Percentiles rank a stretch among this genome's conserved stretches.
Evolutionary conservation across 2,888 invertebrate genomes (phyloP).

Genomic region (Poecilobothrus nobilitatus): DNA sequence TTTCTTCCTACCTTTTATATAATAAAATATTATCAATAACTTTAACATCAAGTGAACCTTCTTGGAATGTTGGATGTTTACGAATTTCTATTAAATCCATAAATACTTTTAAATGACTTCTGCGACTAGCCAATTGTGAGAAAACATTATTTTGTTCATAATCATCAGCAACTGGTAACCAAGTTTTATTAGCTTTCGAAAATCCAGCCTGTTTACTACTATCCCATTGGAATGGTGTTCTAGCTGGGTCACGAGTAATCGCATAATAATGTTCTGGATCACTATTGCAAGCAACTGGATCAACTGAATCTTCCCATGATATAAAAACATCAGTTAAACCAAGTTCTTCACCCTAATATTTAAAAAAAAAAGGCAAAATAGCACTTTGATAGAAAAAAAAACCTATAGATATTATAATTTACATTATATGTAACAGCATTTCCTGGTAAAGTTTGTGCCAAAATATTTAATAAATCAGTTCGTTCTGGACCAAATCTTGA

Average conservation of each 20-base stretch:
- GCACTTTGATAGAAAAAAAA: background rate
- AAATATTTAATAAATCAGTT: conserved; percentile 72
- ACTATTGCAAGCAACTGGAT: conserved; percentile 48
- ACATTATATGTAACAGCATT: conserved; percentile 75
- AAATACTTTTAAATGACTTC: conserved; percentile 53
- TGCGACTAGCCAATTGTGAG: conserved; percentile 42
- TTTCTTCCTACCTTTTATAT: conserved; percentile 29
- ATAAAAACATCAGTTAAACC: conserved; percentile 52
- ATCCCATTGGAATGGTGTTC: conserved; percentile 59
- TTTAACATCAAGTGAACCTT: conserved; percentile 24
- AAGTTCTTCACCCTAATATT: conserved; percentile 56
- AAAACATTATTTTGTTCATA: conserved; percentile 35
- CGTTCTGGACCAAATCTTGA: conserved; percentile 59
- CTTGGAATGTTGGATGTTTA: conserved; percentile 35
- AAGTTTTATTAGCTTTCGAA: conserved; percentile 27
- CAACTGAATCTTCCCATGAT: conserved; percentile 47
- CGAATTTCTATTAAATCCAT: conserved; percentile 44
- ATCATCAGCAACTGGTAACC: conserved; percentile 28
- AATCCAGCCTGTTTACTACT: conserved; percentile 39
- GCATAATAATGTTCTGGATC: conserved; percentile 42
- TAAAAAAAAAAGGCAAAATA: background rate
- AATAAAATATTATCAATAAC: conserved; percentile 23
- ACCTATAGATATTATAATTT: conserved; percentile 22
- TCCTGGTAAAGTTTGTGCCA: conserved; percentile 73
- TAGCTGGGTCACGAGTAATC: conserved; percentile 49